A percentile compares a stretch with the other conserved stretches of the same genome.
Conservation (phyloP, 2,797 vertebrate genomes). For the Enteromius trimaculatus region DNA sequence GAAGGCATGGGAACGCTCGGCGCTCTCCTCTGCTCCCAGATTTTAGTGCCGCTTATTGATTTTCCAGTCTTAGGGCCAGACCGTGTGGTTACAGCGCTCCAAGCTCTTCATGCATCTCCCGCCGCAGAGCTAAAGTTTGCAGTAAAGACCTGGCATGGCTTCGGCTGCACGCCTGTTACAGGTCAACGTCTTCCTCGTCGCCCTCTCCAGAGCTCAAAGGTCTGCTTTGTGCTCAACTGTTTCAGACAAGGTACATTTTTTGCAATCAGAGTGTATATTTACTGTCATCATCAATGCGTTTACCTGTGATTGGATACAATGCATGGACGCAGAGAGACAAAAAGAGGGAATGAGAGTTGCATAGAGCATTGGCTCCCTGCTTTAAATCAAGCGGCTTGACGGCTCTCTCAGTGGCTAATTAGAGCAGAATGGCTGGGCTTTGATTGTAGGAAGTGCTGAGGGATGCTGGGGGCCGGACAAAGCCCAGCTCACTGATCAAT, state of each 20-base stretch:
- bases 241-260: background rate
- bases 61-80: slow-evolving; percentile 50
- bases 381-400: slow-evolving; percentile 74
- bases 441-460: slow-evolving; percentile 77
- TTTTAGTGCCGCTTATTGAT: slow-evolving; percentile 53
- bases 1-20: slow-evolving; percentile 9
- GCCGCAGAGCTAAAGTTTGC: slow-evolving; percentile 32
- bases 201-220: slow-evolving; percentile 17
- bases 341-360: background rate
- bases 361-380: slow-evolving; percentile 55
- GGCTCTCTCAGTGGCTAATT: slow-evolving; percentile 75
- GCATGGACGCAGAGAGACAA: background rate
- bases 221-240: slow-evolving; percentile 15
- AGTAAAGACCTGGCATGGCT: slow-evolving; percentile 23
- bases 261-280: slow-evolving; percentile 13
- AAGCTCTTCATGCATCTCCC: slow-evolving; percentile 14
- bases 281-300: slow-evolving; percentile 10
- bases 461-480: slow-evolving; percentile 63
- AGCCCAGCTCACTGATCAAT: slow-evolving; percentile 65
- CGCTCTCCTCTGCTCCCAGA: slow-evolving; percentile 23
- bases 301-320: slow-evolving; percentile 18
- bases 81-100: slow-evolving; percentile 46
- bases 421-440: slow-evolving; percentile 74
- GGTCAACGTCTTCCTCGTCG: slow-evolving; percentile 29
- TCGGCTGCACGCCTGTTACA: background rate